Evolutionary conservation across 2,113 vertebrate species (phyloP).

Genomic region (Ailurus styani): DNA sequence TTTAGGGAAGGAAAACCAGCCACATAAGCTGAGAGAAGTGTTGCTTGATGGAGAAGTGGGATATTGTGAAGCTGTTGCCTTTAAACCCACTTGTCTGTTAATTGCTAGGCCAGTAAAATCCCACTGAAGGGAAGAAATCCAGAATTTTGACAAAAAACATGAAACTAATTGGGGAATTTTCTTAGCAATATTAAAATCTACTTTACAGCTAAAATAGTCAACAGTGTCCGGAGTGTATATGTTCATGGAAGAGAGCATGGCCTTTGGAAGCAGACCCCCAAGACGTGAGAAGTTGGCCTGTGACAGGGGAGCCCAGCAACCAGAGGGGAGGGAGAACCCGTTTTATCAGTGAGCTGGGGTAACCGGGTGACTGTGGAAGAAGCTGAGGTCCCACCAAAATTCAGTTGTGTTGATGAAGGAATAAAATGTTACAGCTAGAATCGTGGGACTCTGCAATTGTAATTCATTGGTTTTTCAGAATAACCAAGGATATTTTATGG

Average conservation of each 20-base stretch:
- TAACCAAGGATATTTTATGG: not conserved
- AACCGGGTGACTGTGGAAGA: not conserved
- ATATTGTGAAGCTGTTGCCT: not conserved
- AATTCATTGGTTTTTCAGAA: not conserved
- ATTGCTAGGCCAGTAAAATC: not conserved
- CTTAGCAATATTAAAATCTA: not conserved
- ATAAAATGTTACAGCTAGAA: not conserved
- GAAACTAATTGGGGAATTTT: not conserved
- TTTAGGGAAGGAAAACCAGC: not conserved
- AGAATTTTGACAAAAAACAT: not conserved
- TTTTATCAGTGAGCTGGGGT: not conserved
- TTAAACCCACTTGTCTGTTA: not conserved
- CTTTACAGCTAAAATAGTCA: not conserved
- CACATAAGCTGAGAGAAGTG: not conserved
- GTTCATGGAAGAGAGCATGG: not conserved
- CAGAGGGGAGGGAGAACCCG: not conserved
- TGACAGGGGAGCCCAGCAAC: fast-evolving
- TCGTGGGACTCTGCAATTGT: no score
- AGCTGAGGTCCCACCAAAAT: not conserved
- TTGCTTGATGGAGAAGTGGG: not conserved
- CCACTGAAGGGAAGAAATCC: no score
- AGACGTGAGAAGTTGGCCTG: not conserved
- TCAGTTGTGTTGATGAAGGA: not conserved
- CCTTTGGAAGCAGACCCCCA: not conserved
- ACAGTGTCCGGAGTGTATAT: not conserved